phyloP scores from a whole-genome alignment of 2,113 vertebrate species.

The Prinia subflava region DNA sequence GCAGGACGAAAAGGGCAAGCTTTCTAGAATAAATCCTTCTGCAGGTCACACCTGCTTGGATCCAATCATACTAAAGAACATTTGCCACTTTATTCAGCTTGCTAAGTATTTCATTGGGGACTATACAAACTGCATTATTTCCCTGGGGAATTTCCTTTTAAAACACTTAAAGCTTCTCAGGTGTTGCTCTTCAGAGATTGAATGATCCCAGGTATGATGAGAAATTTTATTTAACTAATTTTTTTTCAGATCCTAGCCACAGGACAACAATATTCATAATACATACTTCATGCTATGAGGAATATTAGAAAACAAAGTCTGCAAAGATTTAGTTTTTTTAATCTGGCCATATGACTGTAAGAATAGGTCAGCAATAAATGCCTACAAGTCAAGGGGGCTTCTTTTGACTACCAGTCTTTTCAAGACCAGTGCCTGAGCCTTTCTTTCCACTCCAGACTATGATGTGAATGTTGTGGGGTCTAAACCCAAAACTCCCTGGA shows the following conservation, averaged over 20 bases:
- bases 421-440: not conserved
- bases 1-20: not conserved
- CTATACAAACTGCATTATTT: not conserved
- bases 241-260: not conserved
- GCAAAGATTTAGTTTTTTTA: not conserved
- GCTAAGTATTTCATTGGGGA: not conserved
- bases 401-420: not conserved
- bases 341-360: too few species aligned
- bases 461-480: too few species aligned
- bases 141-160: not conserved
- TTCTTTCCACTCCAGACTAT: too few species aligned
- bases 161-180: not conserved
- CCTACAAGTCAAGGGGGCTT: not conserved
- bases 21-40: not conserved
- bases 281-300: not conserved
- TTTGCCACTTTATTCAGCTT: not conserved
- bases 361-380: not conserved
- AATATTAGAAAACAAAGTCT: too few species aligned
- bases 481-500: too few species aligned
- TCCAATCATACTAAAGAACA: not conserved
- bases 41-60: not conserved
- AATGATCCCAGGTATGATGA: not conserved
- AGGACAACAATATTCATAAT: not conserved
- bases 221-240: not conserved
- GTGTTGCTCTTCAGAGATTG: not conserved